phyloP scores from a whole-genome alignment of 2,888 invertebrate genomes.

The Dolichomitus sp. region DNA sequence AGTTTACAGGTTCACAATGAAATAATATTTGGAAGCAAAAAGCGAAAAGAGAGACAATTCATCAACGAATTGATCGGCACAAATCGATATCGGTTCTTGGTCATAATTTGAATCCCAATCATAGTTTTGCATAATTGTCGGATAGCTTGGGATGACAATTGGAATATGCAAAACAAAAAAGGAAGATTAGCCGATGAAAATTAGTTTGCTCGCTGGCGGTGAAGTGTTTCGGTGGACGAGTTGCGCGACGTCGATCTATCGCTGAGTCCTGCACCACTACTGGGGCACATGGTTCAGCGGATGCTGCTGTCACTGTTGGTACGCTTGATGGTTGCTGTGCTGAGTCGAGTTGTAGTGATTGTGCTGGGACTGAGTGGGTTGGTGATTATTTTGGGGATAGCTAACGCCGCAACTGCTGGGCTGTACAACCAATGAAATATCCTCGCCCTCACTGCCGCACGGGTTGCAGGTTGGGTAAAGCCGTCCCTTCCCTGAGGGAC shows the following conservation, averaged over 20 bases:
- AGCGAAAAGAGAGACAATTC: no score
- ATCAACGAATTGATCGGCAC: no score
- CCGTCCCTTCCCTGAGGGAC: conserved; percentile 90
- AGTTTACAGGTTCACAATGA: no score
- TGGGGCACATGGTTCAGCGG: conserved; percentile 85
- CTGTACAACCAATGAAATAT: conserved; percentile 83
- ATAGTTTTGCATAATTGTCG: conserved; percentile 48
- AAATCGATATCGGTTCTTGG: no score
- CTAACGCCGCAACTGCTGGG: conserved; percentile 86
- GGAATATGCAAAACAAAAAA: not conserved
- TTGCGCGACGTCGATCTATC: conserved; percentile 94
- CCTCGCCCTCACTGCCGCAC: conserved; percentile 93
- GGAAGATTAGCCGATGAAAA: conserved; percentile 91
- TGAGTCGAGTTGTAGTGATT: conserved; percentile 83
- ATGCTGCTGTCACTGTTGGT: conserved; percentile 85
- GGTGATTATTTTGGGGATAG: conserved; percentile 86
- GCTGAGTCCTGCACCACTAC: conserved; percentile 89
- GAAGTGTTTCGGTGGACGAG: conserved; percentile 85
- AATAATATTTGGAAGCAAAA: no score
- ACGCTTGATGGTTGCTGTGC: conserved; percentile 87
- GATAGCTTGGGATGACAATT: conserved; percentile 1
- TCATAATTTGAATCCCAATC: conserved; percentile 10
- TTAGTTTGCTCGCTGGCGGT: conserved; percentile 94
- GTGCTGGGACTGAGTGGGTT: conserved; percentile 82
- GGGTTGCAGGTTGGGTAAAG: conserved; percentile 94